Conservation (phyloP, 2,113 vertebrate species). For the Globicephala melas region DNA sequence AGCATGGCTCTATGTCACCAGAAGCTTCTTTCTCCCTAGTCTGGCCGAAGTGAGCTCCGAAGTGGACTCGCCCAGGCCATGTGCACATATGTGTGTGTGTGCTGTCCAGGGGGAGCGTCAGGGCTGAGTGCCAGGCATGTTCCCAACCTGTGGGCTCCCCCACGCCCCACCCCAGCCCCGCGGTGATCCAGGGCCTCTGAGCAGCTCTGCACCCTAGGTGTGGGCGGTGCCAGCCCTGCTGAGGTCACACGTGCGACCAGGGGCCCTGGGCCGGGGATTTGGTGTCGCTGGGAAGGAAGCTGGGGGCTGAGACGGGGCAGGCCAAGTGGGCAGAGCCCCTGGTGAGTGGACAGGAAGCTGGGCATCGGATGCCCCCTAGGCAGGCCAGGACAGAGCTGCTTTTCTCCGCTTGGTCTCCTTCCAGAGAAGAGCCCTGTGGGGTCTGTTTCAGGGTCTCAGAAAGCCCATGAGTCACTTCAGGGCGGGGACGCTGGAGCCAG, state of each 20-base stretch:
- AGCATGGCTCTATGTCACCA: background rate
- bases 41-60: background rate
- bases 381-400: background rate
- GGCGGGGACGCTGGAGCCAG: too few relatives aligned
- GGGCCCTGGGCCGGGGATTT: background rate
- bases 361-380: background rate
- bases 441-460: background rate
- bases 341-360: background rate
- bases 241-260: background rate
- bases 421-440: background rate
- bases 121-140: background rate
- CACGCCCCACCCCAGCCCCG: accelerated
- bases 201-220: background rate
- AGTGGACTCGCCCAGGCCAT: background rate
- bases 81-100: background rate
- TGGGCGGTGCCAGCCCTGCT: background rate
- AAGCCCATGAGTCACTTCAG: accelerated
- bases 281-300: background rate
- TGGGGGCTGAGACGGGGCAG: background rate
- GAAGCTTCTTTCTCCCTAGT: background rate
- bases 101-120: accelerated
- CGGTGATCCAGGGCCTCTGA: background rate
- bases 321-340: background rate
- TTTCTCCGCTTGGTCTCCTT: background rate
- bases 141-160: background rate